A percentile compares a stretch with the other conserved stretches of the same genome.
Evolutionary conservation across 2,888 invertebrate species (phyloP).

Genomic region (Diarsia brunnea): DNA sequence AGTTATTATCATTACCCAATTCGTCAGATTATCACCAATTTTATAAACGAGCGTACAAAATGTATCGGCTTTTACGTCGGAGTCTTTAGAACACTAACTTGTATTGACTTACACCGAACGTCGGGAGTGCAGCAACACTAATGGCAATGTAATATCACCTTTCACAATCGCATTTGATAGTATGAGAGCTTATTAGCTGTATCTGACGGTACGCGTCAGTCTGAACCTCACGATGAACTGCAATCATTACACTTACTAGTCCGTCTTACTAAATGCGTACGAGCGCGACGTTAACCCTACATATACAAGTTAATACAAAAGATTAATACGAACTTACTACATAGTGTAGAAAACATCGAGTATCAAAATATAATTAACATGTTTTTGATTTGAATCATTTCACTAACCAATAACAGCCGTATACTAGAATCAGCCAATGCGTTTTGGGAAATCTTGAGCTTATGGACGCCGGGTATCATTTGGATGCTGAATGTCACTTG

Average conservation of each 20-base stretch:
- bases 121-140: conserved; percentile 61
- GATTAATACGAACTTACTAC: conserved; percentile 83
- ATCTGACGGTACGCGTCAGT: conserved; percentile 50
- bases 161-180: conserved; percentile 79
- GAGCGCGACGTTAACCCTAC: conserved; percentile 79
- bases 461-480: conserved; percentile 80
- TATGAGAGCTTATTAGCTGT: conserved; percentile 62
- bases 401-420: conserved; percentile 91
- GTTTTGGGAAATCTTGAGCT: conserved; percentile 86
- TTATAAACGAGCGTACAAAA: conserved; percentile 69
- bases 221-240: conserved; percentile 43
- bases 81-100: conserved; percentile 52
- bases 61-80: conserved; percentile 66
- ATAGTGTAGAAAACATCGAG: conserved; percentile 90
- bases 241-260: conserved; percentile 66
- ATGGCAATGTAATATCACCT: conserved; percentile 74
- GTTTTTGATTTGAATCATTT: conserved; percentile 87
- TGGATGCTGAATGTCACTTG: conserved; percentile 78
- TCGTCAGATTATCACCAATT: conserved; percentile 88
- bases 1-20: conserved; percentile 88
- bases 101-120: conserved; percentile 53
- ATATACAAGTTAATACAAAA: conserved; percentile 84
- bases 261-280: conserved; percentile 81
- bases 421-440: conserved; percentile 90
- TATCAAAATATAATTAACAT: conserved; percentile 91